Conservation (phyloP, 2,113 vertebrate species). For the Paradisaea rubra region DNA sequence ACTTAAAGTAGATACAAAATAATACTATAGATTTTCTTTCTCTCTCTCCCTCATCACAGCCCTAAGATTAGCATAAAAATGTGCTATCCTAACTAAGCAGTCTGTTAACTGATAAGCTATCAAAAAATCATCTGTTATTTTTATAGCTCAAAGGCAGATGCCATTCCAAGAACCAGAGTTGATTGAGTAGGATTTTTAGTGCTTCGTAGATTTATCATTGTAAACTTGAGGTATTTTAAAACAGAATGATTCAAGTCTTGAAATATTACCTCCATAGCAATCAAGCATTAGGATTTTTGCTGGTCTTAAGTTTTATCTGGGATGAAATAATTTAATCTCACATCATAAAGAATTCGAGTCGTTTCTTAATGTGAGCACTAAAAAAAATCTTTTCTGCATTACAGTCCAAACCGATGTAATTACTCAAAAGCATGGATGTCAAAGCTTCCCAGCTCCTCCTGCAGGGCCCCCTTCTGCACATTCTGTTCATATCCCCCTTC, state of each 20-base stretch:
- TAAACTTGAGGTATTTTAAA: conserved; percentile 78
- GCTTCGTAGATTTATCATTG: conserved; percentile 70
- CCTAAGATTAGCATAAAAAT: conserved; percentile 82
- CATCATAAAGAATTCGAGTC: conserved; percentile 58
- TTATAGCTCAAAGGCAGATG: conserved; percentile 82
- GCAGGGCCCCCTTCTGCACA: conserved; percentile 39
- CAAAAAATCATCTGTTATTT: conserved; percentile 85
- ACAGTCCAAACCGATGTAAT: conserved; percentile 50
- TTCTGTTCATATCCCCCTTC: background rate
- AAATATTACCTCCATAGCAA: conserved; percentile 73
- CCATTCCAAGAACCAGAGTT: conserved; percentile 77
- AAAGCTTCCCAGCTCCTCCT: conserved; percentile 60
- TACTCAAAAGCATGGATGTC: conserved; percentile 53
- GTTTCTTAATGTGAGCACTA: conserved; percentile 27
- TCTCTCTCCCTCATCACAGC: conserved; percentile 56
- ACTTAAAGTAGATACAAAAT: conserved; percentile 59
- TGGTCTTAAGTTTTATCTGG: conserved; percentile 57
- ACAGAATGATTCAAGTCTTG: conserved; percentile 67
- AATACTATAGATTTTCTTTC: conserved; percentile 56
- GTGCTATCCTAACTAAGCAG: conserved; percentile 81
- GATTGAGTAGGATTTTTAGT: conserved; percentile 76
- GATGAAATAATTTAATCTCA: conserved; percentile 65
- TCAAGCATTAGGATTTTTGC: conserved; percentile 63
- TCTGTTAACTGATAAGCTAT: conserved; percentile 84
- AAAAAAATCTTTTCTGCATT: conserved; percentile 59